These are phyloP conservation scores for Drosophila subquinaria DNA, from an alignment of 2,888 invertebrate genomes.

Conservation along the genomic window DNA sequence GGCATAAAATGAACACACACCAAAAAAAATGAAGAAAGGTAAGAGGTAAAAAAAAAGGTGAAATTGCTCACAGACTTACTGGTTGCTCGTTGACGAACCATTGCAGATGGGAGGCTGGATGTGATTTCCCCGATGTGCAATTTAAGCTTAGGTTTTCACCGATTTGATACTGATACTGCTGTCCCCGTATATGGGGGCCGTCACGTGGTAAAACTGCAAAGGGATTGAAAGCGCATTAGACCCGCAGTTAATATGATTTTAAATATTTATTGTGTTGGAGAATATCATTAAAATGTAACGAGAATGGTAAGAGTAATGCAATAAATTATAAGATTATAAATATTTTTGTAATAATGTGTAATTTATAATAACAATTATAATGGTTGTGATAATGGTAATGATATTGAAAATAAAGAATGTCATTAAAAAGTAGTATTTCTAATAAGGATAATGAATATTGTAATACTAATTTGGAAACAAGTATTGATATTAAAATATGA, in stretches of 20 bases:
- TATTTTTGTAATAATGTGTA: too few relatives aligned
- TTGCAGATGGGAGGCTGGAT: constrained; percentile 90
- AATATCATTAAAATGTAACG: background rate
- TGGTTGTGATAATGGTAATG: too few relatives aligned
- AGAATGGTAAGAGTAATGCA: too few relatives aligned
- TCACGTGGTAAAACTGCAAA: constrained; percentile 89
- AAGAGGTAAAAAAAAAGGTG: background rate
- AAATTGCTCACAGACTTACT: constrained; percentile 86
- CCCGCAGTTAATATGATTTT: background rate
- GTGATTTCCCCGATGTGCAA: constrained; percentile 92
- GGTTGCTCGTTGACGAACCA: constrained; percentile 93
- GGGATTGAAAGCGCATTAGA: background rate
- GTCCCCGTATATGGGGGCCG: constrained; percentile 91
- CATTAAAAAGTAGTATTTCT: too few relatives aligned
- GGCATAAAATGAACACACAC: constrained; percentile 23
- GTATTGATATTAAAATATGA: too few relatives aligned
- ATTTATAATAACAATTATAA: too few relatives aligned
- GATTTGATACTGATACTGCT: constrained; percentile 90
- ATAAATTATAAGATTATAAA: too few relatives aligned
- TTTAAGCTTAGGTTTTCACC: constrained; percentile 91
- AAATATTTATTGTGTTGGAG: background rate
- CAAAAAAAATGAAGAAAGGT: constrained; percentile 13
- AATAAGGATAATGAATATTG: too few relatives aligned
- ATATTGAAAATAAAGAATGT: too few relatives aligned
- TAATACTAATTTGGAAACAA: too few relatives aligned